Base-by-base conservation (phyloP, 2,797 vertebrate species). In the Triplophysa yarkandensis region DNA sequence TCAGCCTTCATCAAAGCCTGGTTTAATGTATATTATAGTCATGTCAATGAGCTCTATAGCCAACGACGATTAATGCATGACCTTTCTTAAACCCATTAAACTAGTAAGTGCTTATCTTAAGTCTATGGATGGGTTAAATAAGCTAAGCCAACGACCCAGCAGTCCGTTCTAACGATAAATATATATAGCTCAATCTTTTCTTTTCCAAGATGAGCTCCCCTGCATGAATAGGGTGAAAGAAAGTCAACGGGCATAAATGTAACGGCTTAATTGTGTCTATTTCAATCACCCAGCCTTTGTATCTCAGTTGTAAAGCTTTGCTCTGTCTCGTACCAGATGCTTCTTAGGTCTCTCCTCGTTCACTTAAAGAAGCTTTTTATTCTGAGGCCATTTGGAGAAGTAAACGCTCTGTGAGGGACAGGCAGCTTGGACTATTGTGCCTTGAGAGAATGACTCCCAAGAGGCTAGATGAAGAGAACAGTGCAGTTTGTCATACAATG, bases 291-390 rank as follows among this genome's bases (percentile, higher is more conserved):
- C 60, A 17, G 34, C 58, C 44, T 79, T 73, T 75, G 36, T 68
- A 28, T 39, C 41, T 43, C 27, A 8, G 2, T 10, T 36, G 68
- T 9, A 28, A 55, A 58, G 39, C 44, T 44, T 39, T 34, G 13
- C 23, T 36, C 39, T 46, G 48, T 25, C 28, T 32, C 27, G 21
- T 28, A 48, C 36, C 68, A 78, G 68, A 71, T 76, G 76, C 44
- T 50, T 27, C 32, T 21, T 64, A 4, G 7, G 17, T 25, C 14
- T 30, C 43, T 62, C 27, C 25, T 34, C 19, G 44, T 81, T 64
- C 61, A 55, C 61, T 73, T 55, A 73, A 30, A 44, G 19, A 57
- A 71, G 72, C 71, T 36, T 71, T 76, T 74, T 68, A 72, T 68
- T 76, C 68, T 36, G 72, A 32, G 60, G 17, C 55, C 27, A 39